Evolutionary conservation across 2,797 vertebrate genomes (phyloP).

Genomic region (Platalea minor): DNA sequence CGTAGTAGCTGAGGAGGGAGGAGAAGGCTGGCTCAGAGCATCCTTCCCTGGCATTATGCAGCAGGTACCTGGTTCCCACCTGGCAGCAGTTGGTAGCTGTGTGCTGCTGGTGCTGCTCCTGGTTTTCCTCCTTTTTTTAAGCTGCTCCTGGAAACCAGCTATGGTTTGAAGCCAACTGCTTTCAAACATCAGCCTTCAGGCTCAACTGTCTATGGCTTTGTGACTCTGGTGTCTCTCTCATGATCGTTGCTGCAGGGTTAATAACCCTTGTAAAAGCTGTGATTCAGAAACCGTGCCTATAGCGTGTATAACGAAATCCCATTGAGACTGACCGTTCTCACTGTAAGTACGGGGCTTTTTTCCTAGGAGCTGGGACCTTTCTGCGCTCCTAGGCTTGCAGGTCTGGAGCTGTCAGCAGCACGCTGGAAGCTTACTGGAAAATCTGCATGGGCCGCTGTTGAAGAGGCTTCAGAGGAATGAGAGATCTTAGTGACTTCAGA

Average conservation of each 20-base stretch:
- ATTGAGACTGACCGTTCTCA: accelerated
- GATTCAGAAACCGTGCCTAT: not conserved
- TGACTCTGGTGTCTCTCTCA: not conserved
- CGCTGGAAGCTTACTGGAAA: not conserved
- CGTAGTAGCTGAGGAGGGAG: not conserved
- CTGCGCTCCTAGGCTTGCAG: not conserved
- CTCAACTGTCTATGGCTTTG: not conserved
- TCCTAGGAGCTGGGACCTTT: not conserved
- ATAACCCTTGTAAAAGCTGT: not conserved
- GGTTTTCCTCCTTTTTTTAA: not conserved
- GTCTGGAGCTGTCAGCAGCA: not conserved
- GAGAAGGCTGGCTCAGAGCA: not conserved
- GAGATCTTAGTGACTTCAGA: not conserved
- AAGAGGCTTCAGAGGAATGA: not conserved
- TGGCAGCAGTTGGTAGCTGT: not conserved
- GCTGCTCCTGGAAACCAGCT: not conserved
- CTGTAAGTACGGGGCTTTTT: not conserved
- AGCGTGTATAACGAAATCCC: not conserved
- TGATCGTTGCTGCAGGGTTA: not conserved
- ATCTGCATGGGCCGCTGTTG: not conserved
- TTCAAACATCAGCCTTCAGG: not conserved
- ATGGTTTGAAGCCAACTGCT: not conserved
- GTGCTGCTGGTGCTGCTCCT: not conserved
- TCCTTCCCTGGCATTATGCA: not conserved
- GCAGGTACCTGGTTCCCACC: not conserved